Conservation (phyloP, 2,888 invertebrate genomes). For the Lasioglossum pauxillum region DNA sequence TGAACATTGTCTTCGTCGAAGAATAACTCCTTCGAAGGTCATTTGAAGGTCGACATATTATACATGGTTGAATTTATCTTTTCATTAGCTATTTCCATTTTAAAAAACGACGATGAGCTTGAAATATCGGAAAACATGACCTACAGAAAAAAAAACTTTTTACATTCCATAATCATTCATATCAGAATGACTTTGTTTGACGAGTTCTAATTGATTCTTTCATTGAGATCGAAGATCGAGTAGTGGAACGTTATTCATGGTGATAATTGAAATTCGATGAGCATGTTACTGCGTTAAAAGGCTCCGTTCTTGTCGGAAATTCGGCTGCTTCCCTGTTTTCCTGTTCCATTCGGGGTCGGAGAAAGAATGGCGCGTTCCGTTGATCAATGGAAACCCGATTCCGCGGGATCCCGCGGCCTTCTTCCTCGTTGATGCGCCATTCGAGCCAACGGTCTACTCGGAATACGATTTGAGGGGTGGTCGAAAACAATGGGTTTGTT, state of each 20-base stretch:
- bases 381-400: conserved; percentile 48
- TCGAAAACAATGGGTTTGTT: conserved; percentile 75
- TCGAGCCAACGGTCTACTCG: conserved; percentile 31
- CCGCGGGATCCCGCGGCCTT: conserved; percentile 23
- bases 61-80: too few species aligned
- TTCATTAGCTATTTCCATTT: too few species aligned
- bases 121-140: too few species aligned
- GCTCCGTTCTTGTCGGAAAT: neutral
- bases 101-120: too few species aligned
- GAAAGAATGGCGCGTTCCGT: conserved; percentile 38
- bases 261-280: conserved; percentile 36
- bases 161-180: neutral
- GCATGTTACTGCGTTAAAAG: neutral
- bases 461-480: conserved; percentile 47
- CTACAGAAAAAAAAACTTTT: too few species aligned
- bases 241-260: neutral
- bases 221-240: neutral
- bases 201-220: conserved; percentile 3
- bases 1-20: too few species aligned
- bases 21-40: too few species aligned
- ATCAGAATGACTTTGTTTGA: conserved; percentile 19
- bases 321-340: conserved; percentile 4
- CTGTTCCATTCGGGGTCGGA: neutral
- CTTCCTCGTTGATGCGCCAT: conserved; percentile 38
- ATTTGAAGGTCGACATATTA: too few species aligned